phyloP scores from a whole-genome alignment of 2,797 vertebrate species.

The Fundulus diaphanus region DNA sequence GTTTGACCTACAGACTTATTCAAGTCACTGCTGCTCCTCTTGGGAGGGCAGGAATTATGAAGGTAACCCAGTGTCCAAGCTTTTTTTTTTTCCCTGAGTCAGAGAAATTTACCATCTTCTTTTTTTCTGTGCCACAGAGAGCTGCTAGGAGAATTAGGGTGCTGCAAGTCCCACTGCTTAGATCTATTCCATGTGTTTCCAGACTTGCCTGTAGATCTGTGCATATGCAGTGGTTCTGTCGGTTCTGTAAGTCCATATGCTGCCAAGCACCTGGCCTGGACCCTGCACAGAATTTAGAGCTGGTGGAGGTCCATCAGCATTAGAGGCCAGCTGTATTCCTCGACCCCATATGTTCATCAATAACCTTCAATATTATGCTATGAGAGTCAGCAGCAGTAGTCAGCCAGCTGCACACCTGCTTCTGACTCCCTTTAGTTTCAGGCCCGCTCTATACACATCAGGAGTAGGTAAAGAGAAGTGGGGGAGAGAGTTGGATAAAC shows the following conservation, averaged over 20 bases:
- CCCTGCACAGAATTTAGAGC: conserved; percentile 52
- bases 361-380: conserved; percentile 60
- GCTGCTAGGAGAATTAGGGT: conserved; percentile 32
- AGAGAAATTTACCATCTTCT: conserved; percentile 35
- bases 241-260: conserved; percentile 27
- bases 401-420: conserved; percentile 65
- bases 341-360: conserved; percentile 60
- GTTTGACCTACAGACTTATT: conserved; percentile 30
- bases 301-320: conserved; percentile 69
- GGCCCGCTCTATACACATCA: conserved; percentile 21
- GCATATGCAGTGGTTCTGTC: neutral
- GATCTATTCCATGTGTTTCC: conserved; percentile 51
- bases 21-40: conserved; percentile 30
- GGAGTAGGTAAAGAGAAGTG: neutral
- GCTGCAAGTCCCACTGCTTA: conserved; percentile 51
- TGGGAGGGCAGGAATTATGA: conserved; percentile 27
- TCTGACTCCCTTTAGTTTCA: conserved; percentile 33
- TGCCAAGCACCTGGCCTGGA: conserved; percentile 60
- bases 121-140: conserved; percentile 43
- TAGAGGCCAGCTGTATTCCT: conserved; percentile 69
- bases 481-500: neutral
- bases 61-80: conserved; percentile 13
- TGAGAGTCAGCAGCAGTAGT: conserved; percentile 63
- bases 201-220: neutral
- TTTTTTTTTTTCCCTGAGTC: conserved; percentile 13